A percentile compares a stretch with the other conserved stretches of the same genome.
These are phyloP conservation scores for Dipodomys merriami DNA, from an alignment of 2,113 vertebrate species.

Conservation along the genomic window DNA sequence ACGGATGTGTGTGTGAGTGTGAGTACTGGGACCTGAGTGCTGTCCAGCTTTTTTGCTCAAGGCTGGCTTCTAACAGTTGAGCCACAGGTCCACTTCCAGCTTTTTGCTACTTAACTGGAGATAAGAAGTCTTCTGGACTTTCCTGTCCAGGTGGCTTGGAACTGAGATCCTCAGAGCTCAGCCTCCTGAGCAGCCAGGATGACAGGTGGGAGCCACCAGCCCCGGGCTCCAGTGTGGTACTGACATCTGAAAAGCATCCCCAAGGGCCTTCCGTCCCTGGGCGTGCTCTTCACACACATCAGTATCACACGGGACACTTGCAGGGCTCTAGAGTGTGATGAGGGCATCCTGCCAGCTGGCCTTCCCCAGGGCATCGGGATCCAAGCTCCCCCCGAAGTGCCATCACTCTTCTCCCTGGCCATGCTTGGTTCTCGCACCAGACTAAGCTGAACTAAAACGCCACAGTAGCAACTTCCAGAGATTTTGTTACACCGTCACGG, in stretches of 20 bases:
- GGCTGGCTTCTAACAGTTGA: too few relatives aligned
- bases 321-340: neutral
- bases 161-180: too few relatives aligned
- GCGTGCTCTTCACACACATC: neutral
- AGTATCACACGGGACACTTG: too few relatives aligned
- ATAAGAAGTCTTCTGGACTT: too few relatives aligned
- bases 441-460: neutral
- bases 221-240: neutral
- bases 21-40: too few relatives aligned
- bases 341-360: neutral
- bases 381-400: neutral
- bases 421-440: rapidly evolving
- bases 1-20: too few relatives aligned
- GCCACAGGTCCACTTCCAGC: too few relatives aligned
- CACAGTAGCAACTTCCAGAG: neutral
- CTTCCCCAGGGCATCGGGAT: neutral
- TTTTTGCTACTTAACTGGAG: too few relatives aligned
- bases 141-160: too few relatives aligned
- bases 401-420: rapidly evolving
- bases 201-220: too few relatives aligned
- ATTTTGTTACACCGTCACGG: neutral
- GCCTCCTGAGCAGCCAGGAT: too few relatives aligned
- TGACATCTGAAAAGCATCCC: neutral
- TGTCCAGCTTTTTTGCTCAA: too few relatives aligned
- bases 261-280: neutral